Base-by-base conservation (phyloP, 2,113 vertebrate species). In the Antennarius striatus region DNA sequence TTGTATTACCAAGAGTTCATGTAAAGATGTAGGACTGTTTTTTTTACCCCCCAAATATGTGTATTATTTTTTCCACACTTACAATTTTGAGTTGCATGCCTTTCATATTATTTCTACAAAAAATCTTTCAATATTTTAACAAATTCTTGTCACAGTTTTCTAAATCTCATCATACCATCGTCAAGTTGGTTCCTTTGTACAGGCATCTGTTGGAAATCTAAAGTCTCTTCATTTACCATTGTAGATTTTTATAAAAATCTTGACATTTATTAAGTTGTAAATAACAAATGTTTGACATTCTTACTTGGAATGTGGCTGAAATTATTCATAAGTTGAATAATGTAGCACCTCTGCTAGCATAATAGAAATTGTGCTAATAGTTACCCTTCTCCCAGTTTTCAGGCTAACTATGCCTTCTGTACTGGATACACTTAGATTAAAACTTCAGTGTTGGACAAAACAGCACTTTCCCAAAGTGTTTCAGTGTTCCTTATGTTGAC, bases 61-160 rank as follows among this genome's bases (percentile, higher is more conserved):
- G 7, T 36, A 36, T 36, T 36, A 36, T 36, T 5, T 36, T 36
- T 36, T 7, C 32, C 32, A 22, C 22, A 22, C 56, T 43, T 52
- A 16, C 13, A 7, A 51, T 67, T 70, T 73, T 68, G 29, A 28
- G 49, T 60, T 58, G 29, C 28, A 54, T 54, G 10, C 57, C 67
- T 82, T 53, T 66, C 8, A 43, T 43, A 1, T 69, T 13, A 32
- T 39, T 69, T 3, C 11, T 22, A 52, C 55, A 62, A 10, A n/a
- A 47, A 56, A 57, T 45, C 9, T n/a, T 49, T 49, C 12, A 1
- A 42, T 65, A 8, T 32, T 3, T 28, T 2, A 12, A 43, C 9
- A 11, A 43, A 43, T 43, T 43, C 9, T 43, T 12, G 11, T 43
- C 10, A 12, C 11, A 11, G 42, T 43, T 43, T 43, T 12, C 42